A percentile compares a stretch with the other conserved stretches of the same genome.
phyloP scores from a whole-genome alignment of 2,888 invertebrate species.

The Anthrax anthrax region DNA sequence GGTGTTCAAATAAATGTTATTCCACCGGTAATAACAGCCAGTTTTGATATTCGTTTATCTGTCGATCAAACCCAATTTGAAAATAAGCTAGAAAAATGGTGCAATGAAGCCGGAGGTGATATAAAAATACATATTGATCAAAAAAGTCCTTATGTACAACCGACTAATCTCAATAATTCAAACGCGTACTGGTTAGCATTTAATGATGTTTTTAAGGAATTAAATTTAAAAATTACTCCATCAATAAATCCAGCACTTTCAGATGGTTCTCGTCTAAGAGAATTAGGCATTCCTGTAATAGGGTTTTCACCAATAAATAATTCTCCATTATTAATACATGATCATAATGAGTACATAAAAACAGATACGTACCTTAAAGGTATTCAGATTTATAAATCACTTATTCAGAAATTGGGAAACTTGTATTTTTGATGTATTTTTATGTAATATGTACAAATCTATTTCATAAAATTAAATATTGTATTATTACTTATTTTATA shows the following conservation, averaged over 20 bases:
- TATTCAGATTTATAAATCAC: conserved; percentile 37
- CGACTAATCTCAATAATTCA: conserved; percentile 43
- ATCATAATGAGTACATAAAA: conserved; percentile 77
- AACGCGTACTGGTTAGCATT: conserved; percentile 61
- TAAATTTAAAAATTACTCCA: conserved; percentile 36
- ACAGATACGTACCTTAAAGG: conserved; percentile 66
- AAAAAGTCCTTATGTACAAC: conserved; percentile 41
- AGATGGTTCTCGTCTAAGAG: conserved; percentile 56
- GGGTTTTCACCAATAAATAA: conserved; percentile 85
- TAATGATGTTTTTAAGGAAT: conserved; percentile 40
- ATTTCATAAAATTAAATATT: too few species aligned
- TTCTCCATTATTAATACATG: conserved; percentile 74
- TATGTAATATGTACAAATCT: too few species aligned
- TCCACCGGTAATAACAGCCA: conserved; percentile 61
- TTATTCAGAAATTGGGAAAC: not conserved
- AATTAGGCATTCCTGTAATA: conserved; percentile 61
- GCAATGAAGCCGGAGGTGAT: conserved; percentile 54
- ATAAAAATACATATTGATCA: conserved; percentile 48
- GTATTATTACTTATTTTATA: too few species aligned
- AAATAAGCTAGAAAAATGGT: conserved; percentile 42
- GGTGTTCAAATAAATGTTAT: conserved; percentile 86
- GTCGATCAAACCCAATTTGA: conserved; percentile 23
- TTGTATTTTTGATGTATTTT: too few species aligned
- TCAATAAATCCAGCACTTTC: conserved; percentile 65
- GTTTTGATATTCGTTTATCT: conserved; percentile 58